These are phyloP conservation scores for Arenaria interpres DNA, from an alignment of 2,113 vertebrate species.

Conservation along the genomic window DNA sequence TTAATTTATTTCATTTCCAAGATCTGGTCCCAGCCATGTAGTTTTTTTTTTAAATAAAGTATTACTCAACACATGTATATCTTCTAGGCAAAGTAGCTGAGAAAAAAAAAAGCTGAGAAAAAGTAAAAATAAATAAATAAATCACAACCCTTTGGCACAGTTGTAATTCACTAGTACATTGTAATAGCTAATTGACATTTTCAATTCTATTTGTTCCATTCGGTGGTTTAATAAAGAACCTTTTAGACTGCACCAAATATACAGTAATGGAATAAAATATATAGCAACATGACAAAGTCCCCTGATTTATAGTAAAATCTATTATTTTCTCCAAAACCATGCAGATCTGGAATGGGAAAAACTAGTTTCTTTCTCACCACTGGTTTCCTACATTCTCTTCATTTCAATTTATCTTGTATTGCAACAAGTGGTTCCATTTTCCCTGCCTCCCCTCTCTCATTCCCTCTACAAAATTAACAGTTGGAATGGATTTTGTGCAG, in stretches of 20 bases:
- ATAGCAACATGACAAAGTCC: neutral
- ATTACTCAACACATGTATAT: neutral
- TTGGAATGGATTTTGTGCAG: neutral
- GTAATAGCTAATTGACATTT: neutral
- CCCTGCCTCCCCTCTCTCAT: neutral
- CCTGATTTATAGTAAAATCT: neutral
- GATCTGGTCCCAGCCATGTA: accelerated
- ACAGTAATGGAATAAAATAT: neutral
- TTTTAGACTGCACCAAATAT: neutral
- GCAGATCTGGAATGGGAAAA: neutral
- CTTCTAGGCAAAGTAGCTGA: neutral
- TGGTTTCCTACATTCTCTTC: neutral
- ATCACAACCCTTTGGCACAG: neutral
- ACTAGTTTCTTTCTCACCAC: neutral
- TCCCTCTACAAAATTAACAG: neutral
- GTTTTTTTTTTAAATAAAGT: accelerated
- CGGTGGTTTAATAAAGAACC: neutral
- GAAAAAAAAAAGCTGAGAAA: too few species aligned
- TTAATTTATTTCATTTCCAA: neutral
- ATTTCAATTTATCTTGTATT: neutral
- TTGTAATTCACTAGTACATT: neutral
- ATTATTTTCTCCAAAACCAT: neutral
- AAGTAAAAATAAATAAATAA: neutral
- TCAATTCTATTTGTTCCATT: neutral
- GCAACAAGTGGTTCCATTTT: neutral